These are phyloP conservation scores for Phenganax subtilis DNA, from an alignment of 92 coral and sea anemone species.

Conservation along the genomic window DNA sequence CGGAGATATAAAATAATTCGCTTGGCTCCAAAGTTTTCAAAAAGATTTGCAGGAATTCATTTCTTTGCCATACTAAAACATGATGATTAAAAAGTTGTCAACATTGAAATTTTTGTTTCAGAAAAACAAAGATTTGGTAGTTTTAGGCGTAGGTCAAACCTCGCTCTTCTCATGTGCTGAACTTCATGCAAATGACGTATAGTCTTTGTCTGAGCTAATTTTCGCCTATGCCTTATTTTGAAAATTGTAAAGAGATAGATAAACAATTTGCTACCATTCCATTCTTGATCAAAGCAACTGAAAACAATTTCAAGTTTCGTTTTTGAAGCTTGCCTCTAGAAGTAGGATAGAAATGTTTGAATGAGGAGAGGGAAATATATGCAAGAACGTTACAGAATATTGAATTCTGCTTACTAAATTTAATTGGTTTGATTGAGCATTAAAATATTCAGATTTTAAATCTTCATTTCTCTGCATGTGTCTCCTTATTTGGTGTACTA, in stretches of 20 bases:
- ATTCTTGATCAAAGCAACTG: constrained; percentile 76
- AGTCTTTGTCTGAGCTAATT: no score
- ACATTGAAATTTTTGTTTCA: background rate
- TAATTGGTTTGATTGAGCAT: no score
- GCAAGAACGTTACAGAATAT: background rate
- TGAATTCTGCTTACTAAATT: background rate
- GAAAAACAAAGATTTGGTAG: no score
- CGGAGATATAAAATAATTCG: constrained; percentile 79
- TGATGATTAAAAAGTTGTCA: background rate
- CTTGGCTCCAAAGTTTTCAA: constrained; percentile 73
- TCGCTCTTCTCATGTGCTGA: no score
- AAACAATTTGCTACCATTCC: constrained; percentile 64
- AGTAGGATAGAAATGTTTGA: background rate
- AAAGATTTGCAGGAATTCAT: constrained; percentile 84
- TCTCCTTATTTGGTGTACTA: constrained; percentile 70
- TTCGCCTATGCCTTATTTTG: no score
- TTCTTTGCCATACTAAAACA: constrained; percentile 75
- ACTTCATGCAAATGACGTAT: no score
- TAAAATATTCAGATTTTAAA: background rate
- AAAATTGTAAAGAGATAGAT: background rate
- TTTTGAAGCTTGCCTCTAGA: constrained; percentile 14
- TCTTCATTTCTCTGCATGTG: constrained; percentile 90
- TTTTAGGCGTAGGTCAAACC: no score
- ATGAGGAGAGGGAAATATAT: background rate
- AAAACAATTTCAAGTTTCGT: constrained; percentile 47